A percentile compares a stretch with the other conserved stretches of the same genome.
Evolutionary conservation across 2,888 invertebrate genomes (phyloP).

Genomic region (Fabriciana adippe): DNA sequence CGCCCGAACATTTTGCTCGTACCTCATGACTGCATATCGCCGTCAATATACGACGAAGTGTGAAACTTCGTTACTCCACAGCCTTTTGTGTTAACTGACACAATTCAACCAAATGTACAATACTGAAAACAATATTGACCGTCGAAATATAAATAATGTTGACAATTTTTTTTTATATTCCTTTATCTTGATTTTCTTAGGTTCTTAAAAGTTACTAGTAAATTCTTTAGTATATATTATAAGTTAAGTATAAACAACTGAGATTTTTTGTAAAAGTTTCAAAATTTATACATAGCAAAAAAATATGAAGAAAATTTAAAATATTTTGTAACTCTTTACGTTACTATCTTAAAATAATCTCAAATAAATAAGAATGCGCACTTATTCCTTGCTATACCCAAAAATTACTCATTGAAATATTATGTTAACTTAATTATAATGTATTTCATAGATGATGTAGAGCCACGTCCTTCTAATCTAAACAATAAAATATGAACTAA

Average conservation of each 20-base stretch:
- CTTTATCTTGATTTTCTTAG: not conserved
- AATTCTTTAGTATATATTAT: no score
- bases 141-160: slow-evolving; percentile 12
- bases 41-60: slow-evolving; percentile 17
- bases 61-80: slow-evolving; percentile 22
- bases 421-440: no score
- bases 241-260: no score
- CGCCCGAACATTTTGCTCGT: slow-evolving; percentile 4
- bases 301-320: no score
- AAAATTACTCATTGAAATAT: no score
- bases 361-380: not conserved
- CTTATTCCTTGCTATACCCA: no score
- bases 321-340: not conserved
- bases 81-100: slow-evolving; percentile 24
- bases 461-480: no score
- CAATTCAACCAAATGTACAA: slow-evolving; percentile 12
- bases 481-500: no score
- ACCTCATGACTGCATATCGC: slow-evolving; percentile 13
- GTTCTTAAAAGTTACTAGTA: not conserved
- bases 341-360: not conserved
- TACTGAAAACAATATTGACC: slow-evolving; percentile 9
- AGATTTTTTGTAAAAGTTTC: no score
- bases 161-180: not conserved
- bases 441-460: no score
- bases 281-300: no score